phyloP scores from a whole-genome alignment of 1,140 invertebrate species.

The Cyclargus thomasi region DNA sequence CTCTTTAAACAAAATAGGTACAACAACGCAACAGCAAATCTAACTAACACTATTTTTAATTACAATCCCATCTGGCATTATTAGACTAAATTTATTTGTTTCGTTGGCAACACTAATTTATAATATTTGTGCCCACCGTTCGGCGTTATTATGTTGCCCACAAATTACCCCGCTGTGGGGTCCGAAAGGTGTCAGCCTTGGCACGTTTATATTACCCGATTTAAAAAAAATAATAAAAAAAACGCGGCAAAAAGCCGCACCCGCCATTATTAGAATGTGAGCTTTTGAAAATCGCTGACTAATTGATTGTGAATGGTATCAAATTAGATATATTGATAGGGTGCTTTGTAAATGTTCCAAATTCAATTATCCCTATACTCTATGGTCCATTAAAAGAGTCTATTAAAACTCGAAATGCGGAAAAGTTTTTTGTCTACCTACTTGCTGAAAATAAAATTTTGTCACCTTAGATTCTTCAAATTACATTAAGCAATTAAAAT shows the following conservation, averaged over 20 bases:
- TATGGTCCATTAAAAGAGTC: background rate
- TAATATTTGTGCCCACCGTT: conserved; percentile 31
- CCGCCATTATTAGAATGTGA: conserved; percentile 57
- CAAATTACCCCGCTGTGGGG: conserved; percentile 66
- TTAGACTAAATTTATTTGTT: conserved; percentile 13
- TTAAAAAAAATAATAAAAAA: conserved; percentile 46
- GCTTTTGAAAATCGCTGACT: conserved; percentile 64
- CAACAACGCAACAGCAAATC: too few species aligned
- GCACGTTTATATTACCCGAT: conserved; percentile 66
- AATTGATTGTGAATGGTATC: conserved; percentile 66
- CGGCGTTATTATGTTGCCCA: conserved; percentile 62
- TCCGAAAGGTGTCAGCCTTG: conserved; percentile 66
- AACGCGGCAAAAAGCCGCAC: conserved; percentile 52
- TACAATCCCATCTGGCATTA: conserved; percentile 9
- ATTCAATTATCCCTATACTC: conserved; percentile 18
- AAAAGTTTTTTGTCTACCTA: too few species aligned
- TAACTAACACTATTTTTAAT: background rate
- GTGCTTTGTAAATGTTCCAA: conserved; percentile 22
- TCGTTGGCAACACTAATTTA: conserved; percentile 17
- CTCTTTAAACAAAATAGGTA: too few species aligned
- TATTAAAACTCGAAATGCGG: background rate
- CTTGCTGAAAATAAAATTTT: too few species aligned
- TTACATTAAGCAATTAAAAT: too few species aligned
- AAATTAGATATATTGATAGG: conserved; percentile 49
- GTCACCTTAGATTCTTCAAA: too few species aligned